Conservation (phyloP, 2,797 vertebrate species). For the Pangasius mekongensis region DNA sequence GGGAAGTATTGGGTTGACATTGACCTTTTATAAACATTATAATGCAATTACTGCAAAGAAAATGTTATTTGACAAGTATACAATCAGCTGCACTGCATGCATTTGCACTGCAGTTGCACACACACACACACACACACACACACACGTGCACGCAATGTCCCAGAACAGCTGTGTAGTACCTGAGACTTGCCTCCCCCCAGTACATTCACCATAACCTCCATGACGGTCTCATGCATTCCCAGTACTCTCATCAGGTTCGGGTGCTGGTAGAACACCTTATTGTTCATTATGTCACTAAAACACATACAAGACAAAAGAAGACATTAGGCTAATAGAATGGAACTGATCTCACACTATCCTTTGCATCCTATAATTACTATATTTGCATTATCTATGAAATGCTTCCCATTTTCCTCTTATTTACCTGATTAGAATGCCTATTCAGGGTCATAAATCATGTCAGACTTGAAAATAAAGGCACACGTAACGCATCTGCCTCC, state of each 20-base stretch:
- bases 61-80: not conserved
- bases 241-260: conserved; percentile 98
- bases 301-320: conserved; percentile 27
- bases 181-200: conserved; percentile 93
- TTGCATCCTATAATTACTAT: not conserved
- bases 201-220: conserved; percentile 99
- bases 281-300: conserved; percentile 97
- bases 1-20: not conserved
- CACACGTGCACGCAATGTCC: not conserved
- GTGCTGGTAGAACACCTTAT: conserved; percentile 99
- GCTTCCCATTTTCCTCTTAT: not conserved
- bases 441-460: conserved; percentile 3
- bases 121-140: conserved; percentile 4
- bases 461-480: conserved; percentile 9
- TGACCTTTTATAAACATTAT: not conserved
- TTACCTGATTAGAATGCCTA: not conserved
- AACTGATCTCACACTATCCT: not conserved
- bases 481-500: not conserved
- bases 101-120: not conserved
- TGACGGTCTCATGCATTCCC: conserved; percentile 98
- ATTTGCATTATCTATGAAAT: conserved; percentile 1
- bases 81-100: not conserved
- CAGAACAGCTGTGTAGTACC: conserved; percentile 73
- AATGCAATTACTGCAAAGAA: not conserved
- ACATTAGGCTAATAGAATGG: not conserved